Base-by-base conservation (phyloP, 2,797 vertebrate genomes). In the Notolepis coatsorum region DNA sequence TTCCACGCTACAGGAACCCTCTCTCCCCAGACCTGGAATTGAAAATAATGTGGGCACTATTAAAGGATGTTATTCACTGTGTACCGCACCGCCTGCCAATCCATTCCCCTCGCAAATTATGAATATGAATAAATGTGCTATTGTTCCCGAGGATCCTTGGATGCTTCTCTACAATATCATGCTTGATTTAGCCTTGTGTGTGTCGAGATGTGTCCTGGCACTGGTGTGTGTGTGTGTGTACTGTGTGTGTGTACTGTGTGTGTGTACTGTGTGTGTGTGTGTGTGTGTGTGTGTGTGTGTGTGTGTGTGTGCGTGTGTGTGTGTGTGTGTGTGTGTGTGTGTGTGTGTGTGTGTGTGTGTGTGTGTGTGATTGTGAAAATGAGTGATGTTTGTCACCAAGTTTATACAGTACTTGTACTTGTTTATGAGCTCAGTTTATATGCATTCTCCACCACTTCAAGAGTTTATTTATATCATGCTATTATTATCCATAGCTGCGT, bases 401-500 rank as follows among this genome's bases (percentile, higher is more conserved):
- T n/a, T n/a, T n/a, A n/a, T n/a, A n/a, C n/a, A n/a, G n/a, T n/a
- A n/a, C n/a, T n/a, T n/a, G n/a, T n/a, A n/a, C n/a, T 53, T 61
- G 15, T 33, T 18, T 56, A 33, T 56, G 13, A 52, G 37, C 17
- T 24, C 6, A 31, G 18, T 12, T 42, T 67, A 41, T 61, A 4
- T 17, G 63, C n/a, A n/a, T n/a, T n/a, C n/a, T n/a, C n/a, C n/a
- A n/a, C n/a, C n/a, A n/a, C n/a, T n/a, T n/a, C n/a, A n/a, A n/a
- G n/a, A n/a, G n/a, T n/a, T n/a, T n/a, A n/a, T n/a, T n/a, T n/a
- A n/a, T n/a, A n/a, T n/a, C n/a, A n/a, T n/a, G n/a, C n/a, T n/a
- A n/a, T n/a, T n/a, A n/a, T n/a, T n/a, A n/a, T n/a, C n/a, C n/a
- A 69, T 75, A 45, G 5, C 33, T 73, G 57, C 39, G 59, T 30